phyloP scores from a whole-genome alignment of 2,113 vertebrate genomes.

The Ptilonorhynchus violaceus region DNA sequence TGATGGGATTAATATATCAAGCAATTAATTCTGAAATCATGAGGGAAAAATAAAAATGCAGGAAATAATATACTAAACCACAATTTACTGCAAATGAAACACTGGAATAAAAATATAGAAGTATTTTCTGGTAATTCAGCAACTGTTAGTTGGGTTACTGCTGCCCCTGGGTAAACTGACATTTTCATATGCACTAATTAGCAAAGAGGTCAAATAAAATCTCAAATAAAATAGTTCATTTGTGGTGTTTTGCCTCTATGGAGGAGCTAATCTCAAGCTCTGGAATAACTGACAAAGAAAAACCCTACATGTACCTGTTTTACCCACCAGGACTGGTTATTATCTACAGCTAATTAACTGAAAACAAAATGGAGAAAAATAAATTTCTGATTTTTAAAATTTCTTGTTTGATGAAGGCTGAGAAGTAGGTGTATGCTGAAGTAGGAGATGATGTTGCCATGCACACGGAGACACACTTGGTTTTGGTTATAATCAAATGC shows the following conservation, averaged over 20 bases:
- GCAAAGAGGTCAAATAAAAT: conserved; percentile 61
- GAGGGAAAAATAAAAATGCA: not conserved
- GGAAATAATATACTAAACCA: not conserved
- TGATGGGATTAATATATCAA: not conserved
- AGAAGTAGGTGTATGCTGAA: not conserved
- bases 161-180: conserved; percentile 53
- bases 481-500: not conserved
- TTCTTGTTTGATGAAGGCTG: not conserved
- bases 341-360: not conserved
- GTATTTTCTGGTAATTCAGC: conserved; percentile 18
- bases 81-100: not conserved
- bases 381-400: not conserved
- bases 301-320: not conserved
- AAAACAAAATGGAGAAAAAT: not conserved
- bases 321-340: not conserved
- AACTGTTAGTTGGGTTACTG: conserved; percentile 16
- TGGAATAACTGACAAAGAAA: not conserved
- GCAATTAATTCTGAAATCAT: not conserved
- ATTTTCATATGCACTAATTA: conserved; percentile 67
- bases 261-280: not conserved
- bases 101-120: not conserved
- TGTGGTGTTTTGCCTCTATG: not conserved
- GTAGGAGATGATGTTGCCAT: accelerated
- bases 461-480: accelerated
- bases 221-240: conserved; percentile 26